Percentiles rank a stretch among this genome's conserved stretches.
These are phyloP conservation scores for Carduelis carduelis DNA, from an alignment of 2,797 vertebrate species.

Conservation along the genomic window DNA sequence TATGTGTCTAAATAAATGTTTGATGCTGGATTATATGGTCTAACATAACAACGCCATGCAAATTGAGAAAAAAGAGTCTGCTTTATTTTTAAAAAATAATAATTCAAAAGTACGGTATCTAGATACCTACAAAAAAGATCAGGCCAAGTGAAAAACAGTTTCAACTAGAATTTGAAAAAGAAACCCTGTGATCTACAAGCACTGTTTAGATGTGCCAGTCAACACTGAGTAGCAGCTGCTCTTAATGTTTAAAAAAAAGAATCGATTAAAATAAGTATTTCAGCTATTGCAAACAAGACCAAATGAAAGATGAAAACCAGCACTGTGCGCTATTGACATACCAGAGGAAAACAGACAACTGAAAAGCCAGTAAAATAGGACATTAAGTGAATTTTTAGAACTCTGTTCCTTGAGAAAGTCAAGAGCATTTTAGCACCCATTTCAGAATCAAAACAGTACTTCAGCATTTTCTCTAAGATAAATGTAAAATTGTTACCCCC, in stretches of 20 bases:
- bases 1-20: neutral
- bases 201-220: slow-evolving; percentile 34
- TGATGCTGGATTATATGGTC: slow-evolving; percentile 23
- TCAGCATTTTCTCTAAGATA: neutral
- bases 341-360: neutral
- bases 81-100: neutral
- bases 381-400: slow-evolving; percentile 2
- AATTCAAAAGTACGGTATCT: neutral
- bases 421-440: neutral
- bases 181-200: neutral
- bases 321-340: neutral
- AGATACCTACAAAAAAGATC: neutral
- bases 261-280: slow-evolving; percentile 37
- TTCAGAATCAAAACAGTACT: neutral
- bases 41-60: neutral
- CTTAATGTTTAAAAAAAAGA: slow-evolving; percentile 40
- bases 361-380: slow-evolving; percentile 39
- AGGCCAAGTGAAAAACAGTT: neutral
- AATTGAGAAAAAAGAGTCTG: neutral
- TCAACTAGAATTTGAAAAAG: neutral
- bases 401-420: slow-evolving; percentile 28
- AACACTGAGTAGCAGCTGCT: slow-evolving; percentile 30
- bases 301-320: neutral
- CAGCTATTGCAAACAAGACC: slow-evolving; percentile 33
- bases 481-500: neutral